These are phyloP conservation scores for Ophthalmolycus amberensis DNA, from an alignment of 2,113 vertebrate species.

Conservation along the genomic window DNA sequence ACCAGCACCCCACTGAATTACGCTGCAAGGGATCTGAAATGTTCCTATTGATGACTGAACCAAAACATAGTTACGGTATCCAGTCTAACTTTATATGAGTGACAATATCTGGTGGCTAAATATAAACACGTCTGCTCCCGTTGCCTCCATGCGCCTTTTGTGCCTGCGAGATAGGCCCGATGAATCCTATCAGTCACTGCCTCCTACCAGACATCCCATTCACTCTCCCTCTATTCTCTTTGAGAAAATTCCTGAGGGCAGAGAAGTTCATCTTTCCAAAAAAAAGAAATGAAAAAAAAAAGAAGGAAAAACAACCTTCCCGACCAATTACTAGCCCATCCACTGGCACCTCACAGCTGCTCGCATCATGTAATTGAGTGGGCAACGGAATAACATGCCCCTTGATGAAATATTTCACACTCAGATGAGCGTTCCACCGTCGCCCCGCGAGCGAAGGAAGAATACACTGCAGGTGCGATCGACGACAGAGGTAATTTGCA, in stretches of 20 bases:
- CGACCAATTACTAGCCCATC: conserved; percentile 76
- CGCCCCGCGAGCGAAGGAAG: conserved; percentile 55
- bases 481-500: conserved; percentile 74
- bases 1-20: not conserved
- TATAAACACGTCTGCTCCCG: conserved; percentile 41
- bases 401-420: conserved; percentile 81
- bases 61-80: conserved; percentile 4
- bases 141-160: conserved; percentile 32
- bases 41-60: conserved; percentile 6
- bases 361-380: conserved; percentile 78
- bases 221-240: conserved; percentile 48
- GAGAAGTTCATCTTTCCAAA: conserved; percentile 24
- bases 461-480: conserved; percentile 69
- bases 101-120: conserved; percentile 23
- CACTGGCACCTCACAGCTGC: conserved; percentile 74
- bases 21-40: not conserved
- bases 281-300: conserved; percentile 16
- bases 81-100: not conserved
- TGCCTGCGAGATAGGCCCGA: conserved; percentile 45
- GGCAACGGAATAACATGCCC: conserved; percentile 79
- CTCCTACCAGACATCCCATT: conserved; percentile 61
- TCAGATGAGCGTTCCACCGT: conserved; percentile 68
- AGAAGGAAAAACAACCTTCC: conserved; percentile 71
- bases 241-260: conserved; percentile 39
- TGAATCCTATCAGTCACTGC: conserved; percentile 69